Evolutionary conservation across 2,797 vertebrate genomes (phyloP).

Genomic region (Pseudochirops corinnae): DNA sequence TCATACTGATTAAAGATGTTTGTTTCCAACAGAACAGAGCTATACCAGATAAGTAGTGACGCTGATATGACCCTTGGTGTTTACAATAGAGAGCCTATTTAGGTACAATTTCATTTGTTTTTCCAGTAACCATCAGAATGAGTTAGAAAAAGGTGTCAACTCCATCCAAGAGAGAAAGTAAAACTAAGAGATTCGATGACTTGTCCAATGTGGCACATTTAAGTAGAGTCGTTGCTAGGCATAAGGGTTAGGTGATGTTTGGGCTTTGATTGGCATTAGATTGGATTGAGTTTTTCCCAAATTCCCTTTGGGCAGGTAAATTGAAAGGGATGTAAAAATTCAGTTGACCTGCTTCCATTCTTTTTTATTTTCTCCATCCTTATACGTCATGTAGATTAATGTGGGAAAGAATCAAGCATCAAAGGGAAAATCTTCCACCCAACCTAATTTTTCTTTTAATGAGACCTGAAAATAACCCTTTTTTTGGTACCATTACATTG

Average conservation of each 20-base stretch:
- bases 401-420: background rate
- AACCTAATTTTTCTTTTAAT: background rate
- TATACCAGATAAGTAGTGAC: background rate
- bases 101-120: background rate
- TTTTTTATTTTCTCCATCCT: background rate
- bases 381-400: background rate
- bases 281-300: background rate
- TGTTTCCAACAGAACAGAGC: background rate
- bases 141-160: background rate
- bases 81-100: background rate
- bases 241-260: background rate
- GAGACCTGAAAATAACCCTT: background rate
- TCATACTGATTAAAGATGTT: background rate
- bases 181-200: background rate
- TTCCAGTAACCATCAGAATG: background rate
- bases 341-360: background rate
- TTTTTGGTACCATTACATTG: background rate
- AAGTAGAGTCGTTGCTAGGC: background rate
- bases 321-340: background rate
- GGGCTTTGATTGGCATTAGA: background rate
- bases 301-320: background rate
- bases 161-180: background rate
- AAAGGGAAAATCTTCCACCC: background rate
- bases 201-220: background rate
- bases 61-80: background rate